phyloP scores from a whole-genome alignment of 2,888 invertebrate genomes.

The Drosophila longiperda region DNA sequence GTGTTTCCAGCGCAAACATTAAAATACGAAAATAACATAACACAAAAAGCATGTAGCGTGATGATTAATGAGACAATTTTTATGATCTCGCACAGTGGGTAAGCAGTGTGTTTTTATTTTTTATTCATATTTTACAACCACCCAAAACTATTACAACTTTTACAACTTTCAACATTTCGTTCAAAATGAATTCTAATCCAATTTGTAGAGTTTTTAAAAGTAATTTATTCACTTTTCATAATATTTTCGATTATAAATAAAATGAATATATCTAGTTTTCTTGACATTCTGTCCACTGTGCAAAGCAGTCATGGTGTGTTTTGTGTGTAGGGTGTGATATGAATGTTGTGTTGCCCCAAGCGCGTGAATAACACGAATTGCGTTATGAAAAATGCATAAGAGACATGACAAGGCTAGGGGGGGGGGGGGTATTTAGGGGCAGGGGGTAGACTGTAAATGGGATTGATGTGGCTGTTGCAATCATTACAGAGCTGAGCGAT shows the following conservation, averaged over 20 bases:
- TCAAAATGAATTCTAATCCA: not conserved
- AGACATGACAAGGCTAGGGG: conserved; percentile 41
- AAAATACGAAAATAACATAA: conserved; percentile 38
- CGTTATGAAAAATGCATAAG: conserved; percentile 61
- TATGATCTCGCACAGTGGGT: conserved; percentile 64
- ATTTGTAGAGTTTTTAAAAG: not conserved
- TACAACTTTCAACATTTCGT: not conserved
- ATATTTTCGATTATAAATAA: not conserved
- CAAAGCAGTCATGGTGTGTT: conserved; percentile 3
- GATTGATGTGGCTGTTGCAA: conserved; percentile 54
- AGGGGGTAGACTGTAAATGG: not conserved
- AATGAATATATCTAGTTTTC: not conserved
- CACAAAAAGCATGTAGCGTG: conserved; percentile 52
- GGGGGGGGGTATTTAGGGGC: conserved; percentile 11
- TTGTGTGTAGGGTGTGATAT: conserved; percentile 6
- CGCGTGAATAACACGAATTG: conserved; percentile 56
- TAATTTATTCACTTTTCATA: not conserved
- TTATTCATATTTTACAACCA: not conserved
- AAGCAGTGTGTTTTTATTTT: not conserved
- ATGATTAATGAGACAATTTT: conserved; percentile 83
- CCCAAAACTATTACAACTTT: not conserved
- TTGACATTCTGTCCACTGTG: conserved; percentile 31
- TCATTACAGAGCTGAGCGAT: conserved; percentile 78
- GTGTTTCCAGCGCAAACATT: conserved; percentile 65
- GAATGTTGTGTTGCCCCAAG: conserved; percentile 22